Percentiles rank a stretch among this genome's conserved stretches.
phyloP scores from a whole-genome alignment of 2,888 invertebrate species.

The Bimastos eiseni region DNA sequence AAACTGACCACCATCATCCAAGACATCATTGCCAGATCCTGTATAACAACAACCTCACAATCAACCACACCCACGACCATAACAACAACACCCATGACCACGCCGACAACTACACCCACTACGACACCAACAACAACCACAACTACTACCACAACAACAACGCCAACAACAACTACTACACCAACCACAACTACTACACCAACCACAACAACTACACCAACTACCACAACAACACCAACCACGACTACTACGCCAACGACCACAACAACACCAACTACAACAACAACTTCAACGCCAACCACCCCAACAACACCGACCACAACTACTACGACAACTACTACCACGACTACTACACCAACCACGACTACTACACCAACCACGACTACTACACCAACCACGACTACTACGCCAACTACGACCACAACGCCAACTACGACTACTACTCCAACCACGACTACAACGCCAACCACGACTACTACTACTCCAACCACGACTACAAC shows the following conservation, averaged over 20 bases:
- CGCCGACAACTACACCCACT: constrained; percentile 35
- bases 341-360: constrained; percentile 23
- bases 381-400: constrained; percentile 33
- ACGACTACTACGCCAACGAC: constrained; percentile 39
- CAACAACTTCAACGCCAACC: constrained; percentile 33
- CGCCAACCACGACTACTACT: neutral
- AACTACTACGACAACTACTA: constrained; percentile 33
- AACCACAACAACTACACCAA: constrained; percentile 39
- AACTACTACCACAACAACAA: constrained; percentile 38
- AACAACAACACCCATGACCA: constrained; percentile 34
- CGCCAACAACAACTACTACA: constrained; percentile 40
- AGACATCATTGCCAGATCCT: constrained; percentile 34
- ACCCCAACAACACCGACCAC: constrained; percentile 31
- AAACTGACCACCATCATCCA: constrained; percentile 33
- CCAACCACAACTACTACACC: constrained; percentile 37
- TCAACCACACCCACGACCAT: constrained; percentile 33
- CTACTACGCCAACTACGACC: neutral
- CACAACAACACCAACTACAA: constrained; percentile 37
- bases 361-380: constrained; percentile 32
- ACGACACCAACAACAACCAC: constrained; percentile 33
- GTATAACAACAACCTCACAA: constrained; percentile 16
- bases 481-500: neutral
- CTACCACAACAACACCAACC: constrained; percentile 39
- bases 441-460: neutral
- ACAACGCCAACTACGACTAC: constrained; percentile 27